Base-by-base conservation (phyloP, 2,797 vertebrate species). In the Eulemur rubriventer region DNA sequence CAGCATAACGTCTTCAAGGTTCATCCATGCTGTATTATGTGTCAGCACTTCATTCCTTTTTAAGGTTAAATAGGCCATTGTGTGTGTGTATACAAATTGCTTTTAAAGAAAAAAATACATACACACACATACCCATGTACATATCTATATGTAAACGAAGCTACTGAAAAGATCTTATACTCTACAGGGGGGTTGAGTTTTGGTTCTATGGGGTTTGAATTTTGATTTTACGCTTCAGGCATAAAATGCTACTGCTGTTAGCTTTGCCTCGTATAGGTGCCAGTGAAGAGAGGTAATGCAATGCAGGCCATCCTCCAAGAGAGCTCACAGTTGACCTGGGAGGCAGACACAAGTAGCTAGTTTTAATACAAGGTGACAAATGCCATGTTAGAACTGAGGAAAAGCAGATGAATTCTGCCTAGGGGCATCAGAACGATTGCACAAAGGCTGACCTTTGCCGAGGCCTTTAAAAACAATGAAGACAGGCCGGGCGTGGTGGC, bases 401-500 rank as follows among this genome's bases (percentile, higher is more conserved):
- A 16, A 67, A 46, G 35, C 41, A 69, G 65, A 88, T 69, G 48
- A 89, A 93, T 43, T 78, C 38, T 83, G 43, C n/a, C n/a, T 70
- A 89, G 63, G 67, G 69, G 80, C 0, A 0, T 75, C 79, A 91
- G 73, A 88, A 91, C 72, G 86, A 88, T 43, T 89, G 22, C 48
- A 81, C 65, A 87, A 78, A 89, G 33, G 73, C 33, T 90, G 86
- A 85, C 63, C 55, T 94, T 93, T 94, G 61, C 79, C 4, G 63
- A 38, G n/a, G 38, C n/a, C 69, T 86, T 89, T 82, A 92, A 83
- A 70, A 92, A 78, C 69, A 91, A 89, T 13, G 46, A 88, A 93
- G 52, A 17, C 11, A 33, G 41, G 20, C n/a, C n/a, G n/a, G n/a
- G n/a, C n/a, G n/a, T n/a, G n/a, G n/a, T n/a, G n/a, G n/a, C n/a